Evolutionary conservation across 1,140 invertebrate genomes (phyloP).

Genomic region (Aphelinus certus): DNA sequence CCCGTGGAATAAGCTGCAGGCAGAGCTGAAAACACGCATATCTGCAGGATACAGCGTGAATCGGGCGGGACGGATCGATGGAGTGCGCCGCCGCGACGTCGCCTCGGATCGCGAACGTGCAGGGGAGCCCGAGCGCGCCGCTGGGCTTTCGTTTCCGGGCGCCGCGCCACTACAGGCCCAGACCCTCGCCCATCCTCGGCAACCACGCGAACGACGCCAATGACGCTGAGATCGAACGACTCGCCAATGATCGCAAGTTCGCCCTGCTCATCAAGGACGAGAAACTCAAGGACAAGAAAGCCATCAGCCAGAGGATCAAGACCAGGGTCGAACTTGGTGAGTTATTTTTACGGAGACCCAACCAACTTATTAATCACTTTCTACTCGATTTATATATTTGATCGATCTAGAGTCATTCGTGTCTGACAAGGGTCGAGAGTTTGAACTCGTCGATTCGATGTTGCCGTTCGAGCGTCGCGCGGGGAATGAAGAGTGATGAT

Average conservation of each 20-base stretch:
- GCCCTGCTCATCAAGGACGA: neutral
- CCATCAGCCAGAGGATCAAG: neutral
- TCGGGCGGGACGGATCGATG: slow-evolving; percentile 27
- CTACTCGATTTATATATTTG: too few species aligned
- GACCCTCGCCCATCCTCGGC: too few species aligned
- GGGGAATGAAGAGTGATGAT: too few species aligned
- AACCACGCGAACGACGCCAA: too few species aligned
- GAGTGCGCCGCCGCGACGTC: neutral
- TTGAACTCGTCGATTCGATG: too few species aligned
- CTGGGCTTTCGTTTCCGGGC: neutral
- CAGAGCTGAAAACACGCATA: slow-evolving; percentile 8
- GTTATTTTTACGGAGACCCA: neutral
- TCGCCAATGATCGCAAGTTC: neutral
- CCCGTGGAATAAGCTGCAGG: neutral
- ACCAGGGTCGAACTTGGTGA: slow-evolving; percentile 18
- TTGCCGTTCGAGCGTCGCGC: too few species aligned
- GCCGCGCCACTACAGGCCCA: neutral
- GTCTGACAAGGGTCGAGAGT: too few species aligned
- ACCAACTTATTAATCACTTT: too few species aligned
- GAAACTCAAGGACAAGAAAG: neutral
- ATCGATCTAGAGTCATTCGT: too few species aligned
- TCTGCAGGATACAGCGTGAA: neutral
- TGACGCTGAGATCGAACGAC: too few species aligned
- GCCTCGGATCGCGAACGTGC: slow-evolving; percentile 7
- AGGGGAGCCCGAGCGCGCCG: slow-evolving; percentile 1